These are phyloP conservation scores for Lasiommata megera DNA, from an alignment of 2,888 invertebrate genomes.

Conservation along the genomic window DNA sequence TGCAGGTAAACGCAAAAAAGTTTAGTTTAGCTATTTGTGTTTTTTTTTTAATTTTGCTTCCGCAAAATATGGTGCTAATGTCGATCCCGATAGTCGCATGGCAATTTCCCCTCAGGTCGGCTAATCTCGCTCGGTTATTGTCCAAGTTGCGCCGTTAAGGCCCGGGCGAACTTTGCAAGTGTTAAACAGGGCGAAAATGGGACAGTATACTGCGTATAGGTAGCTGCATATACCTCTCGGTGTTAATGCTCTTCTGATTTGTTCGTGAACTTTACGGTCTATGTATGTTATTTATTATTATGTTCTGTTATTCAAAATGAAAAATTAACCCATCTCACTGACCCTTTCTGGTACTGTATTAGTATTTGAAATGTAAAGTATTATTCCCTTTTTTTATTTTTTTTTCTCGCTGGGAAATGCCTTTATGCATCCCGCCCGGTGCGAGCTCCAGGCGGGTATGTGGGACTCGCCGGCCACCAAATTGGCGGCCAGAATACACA, in stretches of 20 bases:
- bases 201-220: constrained; percentile 14
- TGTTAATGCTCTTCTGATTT: constrained; percentile 4
- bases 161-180: constrained; percentile 37
- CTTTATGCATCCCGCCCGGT: too few relatives aligned
- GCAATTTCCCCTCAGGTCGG: constrained; percentile 23
- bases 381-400: too few relatives aligned
- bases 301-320: too few relatives aligned
- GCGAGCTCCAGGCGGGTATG: too few relatives aligned
- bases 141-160: constrained; percentile 56
- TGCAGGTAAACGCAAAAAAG: too few relatives aligned
- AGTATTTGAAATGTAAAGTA: too few relatives aligned
- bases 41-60: not conserved
- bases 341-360: too few relatives aligned
- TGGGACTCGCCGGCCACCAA: too few relatives aligned
- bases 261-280: not conserved
- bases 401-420: too few relatives aligned
- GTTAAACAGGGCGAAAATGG: constrained; percentile 32
- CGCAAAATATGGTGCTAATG: not conserved
- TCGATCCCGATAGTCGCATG: constrained; percentile 13
- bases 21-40: too few relatives aligned
- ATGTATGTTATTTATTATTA: not conserved
- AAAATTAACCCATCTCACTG: too few relatives aligned
- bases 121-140: constrained; percentile 50
- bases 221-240: not conserved
- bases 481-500: too few relatives aligned